Percentiles rank a stretch among this genome's conserved stretches.
Evolutionary conservation across 1,140 invertebrate species (phyloP).

Genomic region (Listronotus bonariensis): DNA sequence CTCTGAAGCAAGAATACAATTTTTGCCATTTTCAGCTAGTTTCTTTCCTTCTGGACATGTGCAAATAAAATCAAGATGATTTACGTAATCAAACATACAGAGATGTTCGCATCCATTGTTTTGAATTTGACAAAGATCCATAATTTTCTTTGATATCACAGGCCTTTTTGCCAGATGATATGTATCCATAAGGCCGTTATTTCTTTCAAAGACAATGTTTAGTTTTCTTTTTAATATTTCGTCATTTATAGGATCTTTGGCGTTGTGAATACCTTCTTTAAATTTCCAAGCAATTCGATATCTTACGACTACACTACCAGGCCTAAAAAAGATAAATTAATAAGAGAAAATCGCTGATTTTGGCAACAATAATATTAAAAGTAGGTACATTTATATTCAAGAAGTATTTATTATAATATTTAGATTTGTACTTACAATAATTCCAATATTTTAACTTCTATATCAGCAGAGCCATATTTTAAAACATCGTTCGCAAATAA

Average conservation of each 20-base stretch:
- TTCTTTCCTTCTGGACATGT: slow-evolving; percentile 65
- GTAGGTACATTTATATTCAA: too few species aligned
- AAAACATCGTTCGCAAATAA: slow-evolving; percentile 60
- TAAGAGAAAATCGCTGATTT: slow-evolving; percentile 18
- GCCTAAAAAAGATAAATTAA: slow-evolving; percentile 57
- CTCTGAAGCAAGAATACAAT: slow-evolving; percentile 52
- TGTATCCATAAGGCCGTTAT: slow-evolving; percentile 60
- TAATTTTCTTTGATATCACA: slow-evolving; percentile 58
- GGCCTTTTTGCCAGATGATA: slow-evolving; percentile 61
- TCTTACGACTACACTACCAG: slow-evolving; percentile 66
- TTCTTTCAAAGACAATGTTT: slow-evolving; percentile 56
- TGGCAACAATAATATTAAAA: neutral
- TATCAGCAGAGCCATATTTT: slow-evolving; percentile 59
- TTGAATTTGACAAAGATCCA: slow-evolving; percentile 75
- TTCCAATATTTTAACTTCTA: slow-evolving; percentile 67
- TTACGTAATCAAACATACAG: slow-evolving; percentile 72
- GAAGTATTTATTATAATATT: too few species aligned
- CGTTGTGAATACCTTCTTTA: slow-evolving; percentile 58
- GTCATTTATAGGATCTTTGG: slow-evolving; percentile 60
- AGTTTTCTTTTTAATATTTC: slow-evolving; percentile 59
- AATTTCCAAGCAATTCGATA: slow-evolving; percentile 68
- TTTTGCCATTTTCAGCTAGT: slow-evolving; percentile 58
- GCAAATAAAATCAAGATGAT: slow-evolving; percentile 68
- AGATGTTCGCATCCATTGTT: slow-evolving; percentile 76
- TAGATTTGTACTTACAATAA: slow-evolving; percentile 59